Evolutionary conservation across 1,140 invertebrate species (phyloP).

Genomic region (Calosoma granatense): DNA sequence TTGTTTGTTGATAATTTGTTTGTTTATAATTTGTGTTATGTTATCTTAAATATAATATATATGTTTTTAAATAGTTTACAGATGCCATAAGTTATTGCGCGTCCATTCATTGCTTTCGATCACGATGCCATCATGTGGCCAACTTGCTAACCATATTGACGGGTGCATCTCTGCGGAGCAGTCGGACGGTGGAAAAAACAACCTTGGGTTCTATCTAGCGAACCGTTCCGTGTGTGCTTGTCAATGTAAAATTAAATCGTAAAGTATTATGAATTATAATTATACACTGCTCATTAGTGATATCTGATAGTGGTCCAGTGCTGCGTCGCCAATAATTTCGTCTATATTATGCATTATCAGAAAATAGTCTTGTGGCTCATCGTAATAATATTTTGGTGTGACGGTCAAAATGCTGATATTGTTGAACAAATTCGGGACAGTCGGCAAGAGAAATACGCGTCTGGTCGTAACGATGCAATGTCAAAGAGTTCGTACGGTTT

Average conservation of each 20-base stretch:
- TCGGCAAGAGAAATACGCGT: background rate
- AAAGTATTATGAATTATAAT: background rate
- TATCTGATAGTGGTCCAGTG: background rate
- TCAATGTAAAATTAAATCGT: background rate
- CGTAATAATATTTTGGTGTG: slow-evolving; percentile 13
- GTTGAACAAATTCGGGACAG: slow-evolving; percentile 13
- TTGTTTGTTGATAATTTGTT: too few relatives aligned
- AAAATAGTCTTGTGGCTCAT: slow-evolving; percentile 14
- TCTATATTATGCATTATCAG: slow-evolving; percentile 13
- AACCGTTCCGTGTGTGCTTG: background rate
- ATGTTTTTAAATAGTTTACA: too few relatives aligned
- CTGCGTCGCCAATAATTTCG: background rate
- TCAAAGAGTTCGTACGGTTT: slow-evolving; percentile 29
- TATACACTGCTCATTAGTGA: background rate
- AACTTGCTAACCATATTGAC: too few relatives aligned
- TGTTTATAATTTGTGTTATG: too few relatives aligned
- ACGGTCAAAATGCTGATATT: slow-evolving; percentile 10
- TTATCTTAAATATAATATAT: too few relatives aligned
- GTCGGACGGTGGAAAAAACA: background rate
- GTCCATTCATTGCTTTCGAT: too few relatives aligned
- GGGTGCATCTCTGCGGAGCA: too few relatives aligned
- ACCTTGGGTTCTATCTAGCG: background rate
- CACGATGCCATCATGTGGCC: too few relatives aligned
- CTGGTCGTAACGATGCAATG: background rate
- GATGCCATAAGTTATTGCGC: too few relatives aligned